Conservation (phyloP, 2,113 vertebrate species). For the Alosa alosa region DNA sequence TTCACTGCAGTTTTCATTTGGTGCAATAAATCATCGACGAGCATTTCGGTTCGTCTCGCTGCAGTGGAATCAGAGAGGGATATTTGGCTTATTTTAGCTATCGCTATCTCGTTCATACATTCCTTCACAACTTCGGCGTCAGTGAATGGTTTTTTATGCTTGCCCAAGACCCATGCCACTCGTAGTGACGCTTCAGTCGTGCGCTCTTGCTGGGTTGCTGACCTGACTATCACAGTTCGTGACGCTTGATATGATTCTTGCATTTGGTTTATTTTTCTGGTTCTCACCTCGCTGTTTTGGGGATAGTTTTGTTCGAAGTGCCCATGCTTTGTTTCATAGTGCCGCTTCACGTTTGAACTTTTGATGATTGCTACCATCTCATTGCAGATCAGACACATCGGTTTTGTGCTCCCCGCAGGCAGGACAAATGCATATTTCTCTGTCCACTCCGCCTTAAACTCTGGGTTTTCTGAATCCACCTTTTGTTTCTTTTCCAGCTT, state of each 20-base stretch:
- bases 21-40: no score
- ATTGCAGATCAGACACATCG: background rate
- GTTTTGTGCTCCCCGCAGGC: background rate
- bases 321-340: no score
- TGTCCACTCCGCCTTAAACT: background rate
- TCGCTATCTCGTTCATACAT: no score
- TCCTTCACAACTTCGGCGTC: no score
- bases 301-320: background rate
- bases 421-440: background rate
- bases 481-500: background rate
- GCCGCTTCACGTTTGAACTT: no score
- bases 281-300: background rate
- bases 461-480: background rate
- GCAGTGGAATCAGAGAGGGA: no score
- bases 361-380: background rate
- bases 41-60: no score
- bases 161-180: slow-evolving; percentile 1
- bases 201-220: slow-evolving; percentile 7
- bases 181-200: background rate
- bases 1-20: no score
- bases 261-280: slow-evolving; percentile 3
- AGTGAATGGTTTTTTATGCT: background rate
- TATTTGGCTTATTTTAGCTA: no score
- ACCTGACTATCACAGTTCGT: background rate
- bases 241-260: slow-evolving; percentile 3